Base-by-base conservation (phyloP, 2,888 invertebrate species). In the Hemaris fuciformis region DNA sequence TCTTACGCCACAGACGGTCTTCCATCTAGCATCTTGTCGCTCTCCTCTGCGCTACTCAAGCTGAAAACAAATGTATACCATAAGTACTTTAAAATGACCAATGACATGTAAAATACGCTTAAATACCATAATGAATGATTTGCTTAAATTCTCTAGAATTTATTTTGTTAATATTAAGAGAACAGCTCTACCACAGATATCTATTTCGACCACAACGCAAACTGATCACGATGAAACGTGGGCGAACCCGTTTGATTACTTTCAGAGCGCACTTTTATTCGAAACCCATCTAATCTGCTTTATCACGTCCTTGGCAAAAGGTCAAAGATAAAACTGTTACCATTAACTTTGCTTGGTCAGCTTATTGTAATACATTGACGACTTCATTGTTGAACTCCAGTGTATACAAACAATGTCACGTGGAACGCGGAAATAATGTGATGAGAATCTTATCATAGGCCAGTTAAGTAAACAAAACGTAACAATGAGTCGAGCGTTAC, bases 1-100 rank as follows among this genome's bases (percentile, higher is more conserved):
- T 65, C 73, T 88, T 91, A 92, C 83, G 95, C 95, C 68, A 95
- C 91, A 22, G 96, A 95, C 60, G 96, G 96, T 80, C 96, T 95
- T 31, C 95, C 94, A 79, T 96, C 96, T 71, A 96, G 89, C 95
- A 96, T 96, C 72, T 95, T 94, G 82, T 96, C 96, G 71, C 95
- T 95, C 81, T 96, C 96, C 82, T 96, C 96, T 60, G 94, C 94
- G 77, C 94, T 94, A 89, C 94, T 95, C 74, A 94, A 82, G 79
- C 94, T 94, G 87, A 61, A 91, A 92, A 38, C 10, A n/a, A 38
- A 38, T n/a, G 10, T 38, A 13, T 3, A 1, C 13, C 38, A n/a
- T 38, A 3, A 38, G 13, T 38, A 38, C n/a, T n/a, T n/a, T n/a
- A n/a, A n/a, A n/a, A n/a, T n/a, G n/a, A n/a, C n/a, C n/a, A n/a